Conservation (phyloP, 1,140 invertebrate genomes). For the Tetramorium parvispinum region DNA sequence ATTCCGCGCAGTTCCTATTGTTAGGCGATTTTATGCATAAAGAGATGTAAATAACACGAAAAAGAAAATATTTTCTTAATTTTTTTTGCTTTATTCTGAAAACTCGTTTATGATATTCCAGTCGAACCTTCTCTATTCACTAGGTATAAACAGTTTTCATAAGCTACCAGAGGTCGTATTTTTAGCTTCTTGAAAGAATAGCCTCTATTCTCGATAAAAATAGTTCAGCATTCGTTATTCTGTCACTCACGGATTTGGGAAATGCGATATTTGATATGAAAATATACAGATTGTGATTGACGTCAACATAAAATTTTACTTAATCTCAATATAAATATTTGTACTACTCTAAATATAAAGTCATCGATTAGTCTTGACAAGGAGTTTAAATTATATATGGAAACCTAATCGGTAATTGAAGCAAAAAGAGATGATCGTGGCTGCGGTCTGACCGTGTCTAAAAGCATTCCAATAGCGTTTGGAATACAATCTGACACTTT, state of each 20-base stretch:
- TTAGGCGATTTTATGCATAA: neutral
- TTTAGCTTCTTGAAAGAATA: constrained; percentile 83
- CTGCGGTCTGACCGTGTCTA: constrained; percentile 74
- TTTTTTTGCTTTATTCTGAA: neutral
- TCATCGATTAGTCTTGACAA: neutral
- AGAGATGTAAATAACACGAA: neutral
- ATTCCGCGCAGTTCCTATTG: neutral
- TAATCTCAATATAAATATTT: neutral
- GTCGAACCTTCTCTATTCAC: neutral
- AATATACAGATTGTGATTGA: neutral
- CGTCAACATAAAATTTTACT: constrained; percentile 19
- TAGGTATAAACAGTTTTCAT: constrained; percentile 7
- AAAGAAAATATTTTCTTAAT: neutral
- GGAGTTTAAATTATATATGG: neutral
- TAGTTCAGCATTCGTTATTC: constrained; percentile 79
- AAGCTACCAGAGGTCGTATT: constrained; percentile 77
- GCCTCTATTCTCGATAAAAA: constrained; percentile 83
- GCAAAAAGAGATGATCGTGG: constrained; percentile 76
- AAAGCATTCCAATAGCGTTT: constrained; percentile 82
- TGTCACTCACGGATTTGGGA: constrained; percentile 49
- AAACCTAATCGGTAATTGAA: neutral
- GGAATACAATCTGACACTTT: constrained; percentile 75
- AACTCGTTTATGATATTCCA: neutral
- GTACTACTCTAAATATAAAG: neutral
- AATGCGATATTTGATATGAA: constrained; percentile 20